Evolutionary conservation across 2,888 invertebrate species (phyloP).

Genomic region (Synanthedon tipuliformis): DNA sequence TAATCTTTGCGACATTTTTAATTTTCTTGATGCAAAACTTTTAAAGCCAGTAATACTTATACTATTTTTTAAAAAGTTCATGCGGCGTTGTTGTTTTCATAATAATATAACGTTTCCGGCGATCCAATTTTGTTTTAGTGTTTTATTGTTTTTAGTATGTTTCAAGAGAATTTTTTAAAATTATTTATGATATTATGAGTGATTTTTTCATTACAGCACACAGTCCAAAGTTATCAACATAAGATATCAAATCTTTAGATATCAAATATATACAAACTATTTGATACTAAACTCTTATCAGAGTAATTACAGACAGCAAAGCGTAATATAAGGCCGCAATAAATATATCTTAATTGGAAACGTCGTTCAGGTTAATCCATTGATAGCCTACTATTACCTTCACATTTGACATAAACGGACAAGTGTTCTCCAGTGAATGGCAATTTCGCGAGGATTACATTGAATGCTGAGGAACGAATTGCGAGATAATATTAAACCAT

Average conservation of each 20-base stretch:
- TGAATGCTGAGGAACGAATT: too few relatives aligned
- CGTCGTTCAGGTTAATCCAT: slow-evolving; percentile 27
- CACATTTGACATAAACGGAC: not conserved
- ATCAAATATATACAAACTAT: too few relatives aligned
- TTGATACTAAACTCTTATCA: too few relatives aligned
- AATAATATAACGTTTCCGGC: not conserved
- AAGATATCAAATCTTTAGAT: too few relatives aligned
- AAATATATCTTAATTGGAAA: slow-evolving; percentile 47
- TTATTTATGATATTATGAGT: too few relatives aligned
- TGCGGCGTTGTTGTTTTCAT: not conserved
- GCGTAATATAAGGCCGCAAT: slow-evolving; percentile 24
- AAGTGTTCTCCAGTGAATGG: not conserved
- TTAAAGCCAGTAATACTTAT: not conserved
- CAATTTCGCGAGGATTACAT: not conserved
- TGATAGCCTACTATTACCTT: not conserved
- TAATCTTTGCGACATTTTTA: not conserved
- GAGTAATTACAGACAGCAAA: not conserved
- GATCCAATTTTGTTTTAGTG: not conserved
- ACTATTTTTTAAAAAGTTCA: not conserved
- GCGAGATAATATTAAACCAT: too few relatives aligned
- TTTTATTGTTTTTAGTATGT: not conserved
- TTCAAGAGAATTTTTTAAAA: too few relatives aligned
- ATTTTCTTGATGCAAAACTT: not conserved
- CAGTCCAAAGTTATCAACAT: too few relatives aligned
- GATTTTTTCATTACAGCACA: too few relatives aligned